Conservation (phyloP, 2,888 invertebrate species). For the Tetranychus piercei region DNA sequence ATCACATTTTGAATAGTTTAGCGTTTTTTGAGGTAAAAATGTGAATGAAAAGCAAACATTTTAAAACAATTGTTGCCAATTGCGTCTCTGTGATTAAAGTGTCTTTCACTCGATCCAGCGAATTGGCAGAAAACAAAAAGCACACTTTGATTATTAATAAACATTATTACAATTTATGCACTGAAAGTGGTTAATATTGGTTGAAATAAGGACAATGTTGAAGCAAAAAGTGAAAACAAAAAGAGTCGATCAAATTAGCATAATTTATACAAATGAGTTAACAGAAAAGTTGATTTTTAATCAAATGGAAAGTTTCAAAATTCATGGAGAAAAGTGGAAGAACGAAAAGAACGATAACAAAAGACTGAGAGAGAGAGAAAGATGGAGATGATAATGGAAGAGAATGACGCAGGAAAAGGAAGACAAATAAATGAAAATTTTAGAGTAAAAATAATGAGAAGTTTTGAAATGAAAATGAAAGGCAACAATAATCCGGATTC, state of each 20-base stretch:
- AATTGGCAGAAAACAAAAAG: background rate
- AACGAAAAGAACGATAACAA: background rate
- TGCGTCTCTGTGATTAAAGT: no score
- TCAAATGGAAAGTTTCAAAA: background rate
- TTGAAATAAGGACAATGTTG: no score
- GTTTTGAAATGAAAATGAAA: background rate
- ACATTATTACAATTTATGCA: background rate
- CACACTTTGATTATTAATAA: background rate
- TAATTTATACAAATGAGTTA: background rate
- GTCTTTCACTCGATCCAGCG: background rate
- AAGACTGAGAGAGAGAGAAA: background rate
- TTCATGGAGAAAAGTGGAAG: background rate
- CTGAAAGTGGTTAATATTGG: background rate
- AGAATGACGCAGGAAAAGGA: background rate
- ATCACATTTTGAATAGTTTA: no score
- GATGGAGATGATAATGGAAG: background rate
- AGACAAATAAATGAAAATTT: background rate
- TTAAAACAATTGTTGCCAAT: no score
- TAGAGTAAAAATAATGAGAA: background rate
- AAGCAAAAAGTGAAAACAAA: background rate
- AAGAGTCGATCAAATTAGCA: background rate
- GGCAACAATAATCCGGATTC: background rate
- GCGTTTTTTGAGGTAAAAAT: no score
- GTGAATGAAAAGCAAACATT: no score
- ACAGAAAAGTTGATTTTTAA: background rate